These are phyloP conservation scores for Columbina picui DNA, from an alignment of 2,113 vertebrate genomes.

Conservation along the genomic window DNA sequence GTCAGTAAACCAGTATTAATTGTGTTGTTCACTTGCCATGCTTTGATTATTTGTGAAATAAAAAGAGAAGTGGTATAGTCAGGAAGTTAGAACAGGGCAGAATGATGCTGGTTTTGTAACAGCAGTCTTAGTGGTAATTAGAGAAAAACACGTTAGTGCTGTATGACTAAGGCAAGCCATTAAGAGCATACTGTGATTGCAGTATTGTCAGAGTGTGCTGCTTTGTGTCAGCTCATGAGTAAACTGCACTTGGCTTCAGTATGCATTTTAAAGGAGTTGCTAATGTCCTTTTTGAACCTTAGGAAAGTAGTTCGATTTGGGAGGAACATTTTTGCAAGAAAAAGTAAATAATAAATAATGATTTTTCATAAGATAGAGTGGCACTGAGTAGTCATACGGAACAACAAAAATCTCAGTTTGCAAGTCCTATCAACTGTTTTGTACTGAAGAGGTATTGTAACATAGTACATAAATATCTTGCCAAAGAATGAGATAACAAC, in stretches of 20 bases:
- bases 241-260: neutral
- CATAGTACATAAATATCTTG: neutral
- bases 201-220: neutral
- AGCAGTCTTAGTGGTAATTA: neutral
- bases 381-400: neutral
- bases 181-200: neutral
- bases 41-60: neutral
- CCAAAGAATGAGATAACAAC: neutral
- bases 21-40: neutral
- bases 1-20: neutral
- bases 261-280: neutral
- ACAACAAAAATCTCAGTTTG: neutral
- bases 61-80: neutral
- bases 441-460: neutral
- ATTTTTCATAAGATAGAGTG: neutral
- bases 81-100: neutral
- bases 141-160: neutral
- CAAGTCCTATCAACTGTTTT: neutral
- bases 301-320: neutral
- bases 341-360: neutral
- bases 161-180: neutral
- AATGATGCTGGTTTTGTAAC: neutral
- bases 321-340: neutral
- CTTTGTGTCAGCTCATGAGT: slow-evolving; percentile 8
- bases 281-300: neutral